Conservation (phyloP, 1,140 invertebrate species). For the Halesus radiatus region DNA sequence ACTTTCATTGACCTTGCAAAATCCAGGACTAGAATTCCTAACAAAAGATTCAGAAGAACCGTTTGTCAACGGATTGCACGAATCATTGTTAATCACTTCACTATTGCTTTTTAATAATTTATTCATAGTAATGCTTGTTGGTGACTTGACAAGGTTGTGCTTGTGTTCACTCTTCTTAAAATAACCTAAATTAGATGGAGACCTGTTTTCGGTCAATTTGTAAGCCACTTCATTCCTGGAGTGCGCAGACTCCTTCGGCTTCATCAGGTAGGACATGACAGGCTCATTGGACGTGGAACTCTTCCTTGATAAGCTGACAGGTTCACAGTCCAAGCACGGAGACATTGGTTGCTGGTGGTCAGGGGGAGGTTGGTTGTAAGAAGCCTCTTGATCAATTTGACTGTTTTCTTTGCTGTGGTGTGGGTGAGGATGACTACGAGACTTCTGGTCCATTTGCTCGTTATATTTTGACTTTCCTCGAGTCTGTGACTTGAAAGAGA, state of each 20-base stretch:
- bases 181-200: constrained; percentile 21
- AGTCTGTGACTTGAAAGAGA: constrained; percentile 60
- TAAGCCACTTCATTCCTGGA: background rate
- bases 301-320: constrained; percentile 1
- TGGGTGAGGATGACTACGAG: background rate
- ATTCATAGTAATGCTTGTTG: constrained; percentile 3
- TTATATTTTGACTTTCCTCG: constrained; percentile 18
- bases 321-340: constrained; percentile 6
- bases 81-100: background rate
- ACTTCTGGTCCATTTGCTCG: background rate
- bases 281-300: background rate
- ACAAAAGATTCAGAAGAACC: constrained; percentile 17
- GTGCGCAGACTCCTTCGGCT: constrained; percentile 1
- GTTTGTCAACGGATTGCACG: constrained; percentile 1
- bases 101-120: constrained; percentile 18
- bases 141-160: background rate
- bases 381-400: background rate
- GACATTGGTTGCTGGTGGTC: background rate
- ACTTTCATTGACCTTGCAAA: constrained; percentile 14
- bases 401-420: constrained; percentile 18
- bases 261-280: background rate
- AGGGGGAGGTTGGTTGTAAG: background rate
- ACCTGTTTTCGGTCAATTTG: constrained; percentile 8
- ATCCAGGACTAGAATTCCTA: constrained; percentile 23
- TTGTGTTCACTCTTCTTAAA: constrained; percentile 16